A percentile compares a stretch with the other conserved stretches of the same genome.
Conservation (phyloP, 2,113 vertebrate genomes). For the Macaca mulatta region DNA sequence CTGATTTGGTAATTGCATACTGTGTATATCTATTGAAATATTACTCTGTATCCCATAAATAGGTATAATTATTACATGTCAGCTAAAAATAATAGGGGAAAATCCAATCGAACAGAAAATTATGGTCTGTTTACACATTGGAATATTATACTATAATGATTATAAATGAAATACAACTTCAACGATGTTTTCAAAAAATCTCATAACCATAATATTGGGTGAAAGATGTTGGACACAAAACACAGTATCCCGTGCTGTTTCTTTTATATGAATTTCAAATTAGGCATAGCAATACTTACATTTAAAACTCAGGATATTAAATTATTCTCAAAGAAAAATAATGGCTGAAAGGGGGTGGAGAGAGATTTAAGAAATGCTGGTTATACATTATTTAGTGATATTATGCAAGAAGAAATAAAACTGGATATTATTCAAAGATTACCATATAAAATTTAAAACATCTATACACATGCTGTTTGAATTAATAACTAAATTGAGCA, state of each 20-base stretch:
- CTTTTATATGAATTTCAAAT: neutral
- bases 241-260: neutral
- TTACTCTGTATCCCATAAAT: too few species aligned
- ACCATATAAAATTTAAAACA: neutral
- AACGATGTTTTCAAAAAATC: neutral
- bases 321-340: neutral
- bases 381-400: neutral
- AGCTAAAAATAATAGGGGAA: too few species aligned
- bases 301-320: neutral
- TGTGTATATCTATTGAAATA: too few species aligned
- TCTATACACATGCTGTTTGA: neutral
- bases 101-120: neutral
- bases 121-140: neutral
- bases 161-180: neutral
- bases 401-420: neutral
- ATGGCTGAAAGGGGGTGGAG: neutral
- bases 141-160: neutral
- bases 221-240: neutral
- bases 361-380: neutral
- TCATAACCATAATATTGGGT: neutral
- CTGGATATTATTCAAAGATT: neutral
- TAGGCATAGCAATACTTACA: neutral
- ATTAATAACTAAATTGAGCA: neutral
- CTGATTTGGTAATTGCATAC: too few species aligned
- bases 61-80: too few species aligned